Evolutionary conservation across 2,888 invertebrate genomes (phyloP).

Genomic region (Bibio marci): DNA sequence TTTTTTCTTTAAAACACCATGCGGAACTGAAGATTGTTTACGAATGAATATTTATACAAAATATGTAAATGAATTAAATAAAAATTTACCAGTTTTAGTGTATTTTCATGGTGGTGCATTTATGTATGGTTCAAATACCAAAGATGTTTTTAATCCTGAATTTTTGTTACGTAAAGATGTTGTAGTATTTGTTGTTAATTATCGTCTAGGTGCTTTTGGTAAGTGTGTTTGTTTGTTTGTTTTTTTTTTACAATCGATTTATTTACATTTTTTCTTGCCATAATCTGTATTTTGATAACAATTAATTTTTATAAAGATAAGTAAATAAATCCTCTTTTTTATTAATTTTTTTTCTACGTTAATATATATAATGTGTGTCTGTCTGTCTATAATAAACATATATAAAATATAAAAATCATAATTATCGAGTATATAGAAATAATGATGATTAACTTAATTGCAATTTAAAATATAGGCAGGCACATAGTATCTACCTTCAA

Average conservation of each 20-base stretch:
- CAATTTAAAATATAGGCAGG: too few relatives aligned
- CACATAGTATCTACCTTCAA: too few relatives aligned
- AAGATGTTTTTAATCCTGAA: constrained; percentile 5
- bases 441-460: too few relatives aligned
- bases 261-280: background rate
- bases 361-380: too few relatives aligned
- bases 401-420: too few relatives aligned
- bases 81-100: constrained; percentile 28
- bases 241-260: background rate
- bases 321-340: too few relatives aligned
- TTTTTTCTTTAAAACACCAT: constrained; percentile 19
- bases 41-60: constrained; percentile 32
- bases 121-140: constrained; percentile 3
- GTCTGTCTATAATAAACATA: too few relatives aligned
- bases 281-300: background rate
- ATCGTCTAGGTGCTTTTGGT: constrained; percentile 32
- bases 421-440: too few relatives aligned
- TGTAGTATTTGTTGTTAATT: constrained; percentile 30
- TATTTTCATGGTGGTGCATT: constrained; percentile 33
- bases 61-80: constrained; percentile 18
- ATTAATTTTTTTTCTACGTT: too few relatives aligned
- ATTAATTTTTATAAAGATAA: background rate
- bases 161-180: constrained; percentile 31
- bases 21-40: constrained; percentile 35
- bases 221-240: constrained; percentile 6